Conservation (phyloP, 2,888 invertebrate species). For the Aphodius granarius region DNA sequence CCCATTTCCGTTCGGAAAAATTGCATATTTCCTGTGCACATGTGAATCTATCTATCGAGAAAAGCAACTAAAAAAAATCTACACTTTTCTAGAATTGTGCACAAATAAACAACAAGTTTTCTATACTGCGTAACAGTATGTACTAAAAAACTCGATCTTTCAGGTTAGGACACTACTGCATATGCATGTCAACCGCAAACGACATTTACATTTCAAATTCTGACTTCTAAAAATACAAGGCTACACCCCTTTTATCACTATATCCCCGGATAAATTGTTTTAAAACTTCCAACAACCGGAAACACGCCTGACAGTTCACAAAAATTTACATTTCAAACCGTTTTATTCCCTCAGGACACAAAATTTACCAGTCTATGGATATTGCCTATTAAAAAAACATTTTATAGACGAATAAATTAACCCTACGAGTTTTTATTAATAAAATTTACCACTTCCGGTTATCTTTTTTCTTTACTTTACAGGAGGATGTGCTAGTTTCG, state of each 20-base stretch:
- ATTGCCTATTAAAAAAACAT: background rate
- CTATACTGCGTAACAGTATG: too few relatives aligned
- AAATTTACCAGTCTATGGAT: background rate
- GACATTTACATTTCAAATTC: background rate
- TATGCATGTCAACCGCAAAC: background rate
- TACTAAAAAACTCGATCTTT: too few relatives aligned
- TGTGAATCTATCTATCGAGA: too few relatives aligned
- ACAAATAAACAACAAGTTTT: too few relatives aligned
- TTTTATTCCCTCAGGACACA: background rate
- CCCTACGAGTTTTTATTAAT: too few relatives aligned
- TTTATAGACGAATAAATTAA: background rate
- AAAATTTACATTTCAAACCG: background rate
- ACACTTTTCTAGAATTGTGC: too few relatives aligned
- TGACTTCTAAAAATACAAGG: background rate
- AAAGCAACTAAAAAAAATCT: too few relatives aligned
- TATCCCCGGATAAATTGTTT: background rate
- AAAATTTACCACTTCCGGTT: too few relatives aligned
- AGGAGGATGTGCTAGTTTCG: conserved; percentile 74
- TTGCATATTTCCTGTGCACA: too few relatives aligned
- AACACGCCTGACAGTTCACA: background rate
- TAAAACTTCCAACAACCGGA: background rate
- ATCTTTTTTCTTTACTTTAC: conserved; percentile 37
- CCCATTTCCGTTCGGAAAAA: too few relatives aligned
- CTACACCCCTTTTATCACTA: background rate
- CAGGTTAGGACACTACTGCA: background rate